phyloP scores from a whole-genome alignment of 1,140 invertebrate species.

The Plodia interpunctella region DNA sequence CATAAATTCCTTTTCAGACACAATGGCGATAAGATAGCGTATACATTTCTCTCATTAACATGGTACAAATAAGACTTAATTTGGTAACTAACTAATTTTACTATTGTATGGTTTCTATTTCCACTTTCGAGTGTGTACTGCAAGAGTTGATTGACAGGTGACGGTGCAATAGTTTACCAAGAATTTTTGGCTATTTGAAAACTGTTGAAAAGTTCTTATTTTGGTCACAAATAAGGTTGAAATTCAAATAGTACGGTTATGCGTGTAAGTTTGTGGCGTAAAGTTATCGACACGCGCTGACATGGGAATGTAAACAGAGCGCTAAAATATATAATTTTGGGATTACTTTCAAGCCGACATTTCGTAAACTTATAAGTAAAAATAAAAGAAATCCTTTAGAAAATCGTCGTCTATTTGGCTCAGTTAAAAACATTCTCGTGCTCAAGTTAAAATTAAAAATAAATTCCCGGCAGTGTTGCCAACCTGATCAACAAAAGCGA shows the following conservation, averaged over 20 bases:
- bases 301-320: slow-evolving; percentile 55
- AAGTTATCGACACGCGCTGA: slow-evolving; percentile 42
- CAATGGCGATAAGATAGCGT: not conserved
- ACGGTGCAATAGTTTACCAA: slow-evolving; percentile 14
- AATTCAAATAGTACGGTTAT: slow-evolving; percentile 13
- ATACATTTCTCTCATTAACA: not conserved
- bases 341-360: slow-evolving; percentile 33
- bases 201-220: slow-evolving; percentile 1
- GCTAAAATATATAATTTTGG: slow-evolving; percentile 27
- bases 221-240: slow-evolving; percentile 17
- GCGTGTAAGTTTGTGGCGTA: slow-evolving; percentile 19
- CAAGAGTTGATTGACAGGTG: slow-evolving; percentile 36
- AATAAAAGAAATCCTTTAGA: too few relatives aligned
- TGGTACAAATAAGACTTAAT: slow-evolving; percentile 3
- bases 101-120: slow-evolving; percentile 15
- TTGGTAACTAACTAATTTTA: not conserved
- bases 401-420: too few relatives aligned
- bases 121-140: slow-evolving; percentile 23
- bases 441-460: not conserved
- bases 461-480: not conserved
- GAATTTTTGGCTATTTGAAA: not conserved
- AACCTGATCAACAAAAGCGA: slow-evolving; percentile 25
- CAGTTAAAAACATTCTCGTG: not conserved
- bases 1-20: too few relatives aligned
- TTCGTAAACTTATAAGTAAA: slow-evolving; percentile 23